Evolutionary conservation across 1,140 invertebrate genomes (phyloP).

Genomic region (Heliconius congener): DNA sequence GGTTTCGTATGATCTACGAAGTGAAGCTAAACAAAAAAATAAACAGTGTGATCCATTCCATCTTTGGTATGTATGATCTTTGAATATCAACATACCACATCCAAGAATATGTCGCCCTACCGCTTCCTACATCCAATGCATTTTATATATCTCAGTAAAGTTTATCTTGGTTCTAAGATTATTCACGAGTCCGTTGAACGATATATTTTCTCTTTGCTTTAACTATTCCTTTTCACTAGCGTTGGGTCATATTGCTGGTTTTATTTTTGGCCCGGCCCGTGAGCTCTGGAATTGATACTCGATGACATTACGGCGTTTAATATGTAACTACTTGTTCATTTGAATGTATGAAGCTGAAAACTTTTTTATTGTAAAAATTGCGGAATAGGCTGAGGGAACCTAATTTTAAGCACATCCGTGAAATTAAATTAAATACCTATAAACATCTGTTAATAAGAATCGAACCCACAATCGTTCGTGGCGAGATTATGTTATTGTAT

Average conservation of each 20-base stretch:
- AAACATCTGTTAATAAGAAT: no score
- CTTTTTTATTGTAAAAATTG: no score
- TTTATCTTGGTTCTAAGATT: slow-evolving; percentile 67
- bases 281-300: background rate
- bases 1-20: no score
- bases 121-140: slow-evolving; percentile 42
- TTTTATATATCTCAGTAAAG: slow-evolving; percentile 65
- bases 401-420: no score
- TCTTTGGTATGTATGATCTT: no score
- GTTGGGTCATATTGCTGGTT: slow-evolving; percentile 49
- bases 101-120: slow-evolving; percentile 43
- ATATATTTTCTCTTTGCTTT: slow-evolving; percentile 73
- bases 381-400: no score
- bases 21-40: no score
- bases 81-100: slow-evolving; percentile 34
- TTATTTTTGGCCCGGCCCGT: slow-evolving; percentile 45
- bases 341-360: no score
- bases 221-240: slow-evolving; percentile 56
- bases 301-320: background rate
- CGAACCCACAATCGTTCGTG: no score
- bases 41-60: no score
- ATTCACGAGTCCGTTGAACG: slow-evolving; percentile 72
- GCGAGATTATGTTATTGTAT: background rate
- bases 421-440: no score
- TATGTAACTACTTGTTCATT: background rate